Base-by-base conservation (phyloP, 2,113 vertebrate species). In the Phaethon lepturus region DNA sequence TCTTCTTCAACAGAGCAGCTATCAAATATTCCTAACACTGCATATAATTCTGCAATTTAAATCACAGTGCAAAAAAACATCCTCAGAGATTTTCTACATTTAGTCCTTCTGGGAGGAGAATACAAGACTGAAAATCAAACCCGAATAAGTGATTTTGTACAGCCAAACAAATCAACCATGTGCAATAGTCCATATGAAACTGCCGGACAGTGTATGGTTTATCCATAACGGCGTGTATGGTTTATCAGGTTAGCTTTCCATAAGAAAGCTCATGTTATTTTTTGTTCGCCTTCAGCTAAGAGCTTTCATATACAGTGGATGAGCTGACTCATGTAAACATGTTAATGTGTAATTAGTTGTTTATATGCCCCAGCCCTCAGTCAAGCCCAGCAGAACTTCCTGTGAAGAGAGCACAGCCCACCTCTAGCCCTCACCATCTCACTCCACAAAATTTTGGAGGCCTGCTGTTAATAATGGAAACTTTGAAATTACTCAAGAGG, bases 181-280 rank as follows among this genome's bases (percentile, higher is more conserved):
- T 53, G n/a, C 31, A 85, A 17, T 2, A 62, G 25, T 55, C 25
- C 28, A 25, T 40, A 45, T 22, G 28, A 66, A 80, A 66, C 29
- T 49, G 42, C 58, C 58, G 66, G 15, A 10, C 20, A n/a, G 9
- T 17, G 11, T 29, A 66, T 10, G 5, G 26, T 50, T 58, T 64
- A 66, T 42, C 23, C 28, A 17, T 20, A 53, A 7, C 6, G 4
- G 0, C 5, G 7, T 29, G 12, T 52, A 56, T 4, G 11, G 13
- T 26, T 68, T 82, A 55, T 24, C 58, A 64, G 86, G 28, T n/a
- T 73, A 55, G 11, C 22, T 64, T 68, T 86, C 47, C 67, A 24
- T 44, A 78, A 75, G 35, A 69, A 73, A 55, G 11, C 6, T 55
- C 4, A 13, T 20, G 47, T n/a, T 56, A 64, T 82, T 84, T 74